phyloP scores from a whole-genome alignment of 2,888 invertebrate genomes.

The Oligia latruncula region DNA sequence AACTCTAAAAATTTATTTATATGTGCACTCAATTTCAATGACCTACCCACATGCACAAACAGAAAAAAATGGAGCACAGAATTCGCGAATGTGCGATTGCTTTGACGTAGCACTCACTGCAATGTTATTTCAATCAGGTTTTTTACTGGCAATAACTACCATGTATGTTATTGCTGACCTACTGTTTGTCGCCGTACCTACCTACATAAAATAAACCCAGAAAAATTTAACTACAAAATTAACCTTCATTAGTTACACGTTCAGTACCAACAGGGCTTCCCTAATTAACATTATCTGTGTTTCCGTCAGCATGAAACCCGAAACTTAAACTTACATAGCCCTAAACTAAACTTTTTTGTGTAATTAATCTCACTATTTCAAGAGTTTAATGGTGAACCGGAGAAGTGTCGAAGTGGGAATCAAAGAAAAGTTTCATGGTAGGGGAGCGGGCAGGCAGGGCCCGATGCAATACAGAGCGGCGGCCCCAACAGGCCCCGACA shows the following conservation, averaged over 20 bases:
- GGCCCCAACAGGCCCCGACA: slow-evolving; percentile 21
- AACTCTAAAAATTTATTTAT: neutral
- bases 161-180: neutral
- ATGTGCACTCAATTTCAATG: slow-evolving; percentile 3
- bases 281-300: neutral
- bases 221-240: slow-evolving; percentile 2
- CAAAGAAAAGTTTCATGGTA: slow-evolving; percentile 48
- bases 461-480: slow-evolving; percentile 32
- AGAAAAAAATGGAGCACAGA: slow-evolving; percentile 2
- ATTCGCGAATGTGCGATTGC: neutral
- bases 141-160: slow-evolving; percentile 8
- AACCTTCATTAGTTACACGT: neutral
- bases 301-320: slow-evolving; percentile 21
- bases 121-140: slow-evolving; percentile 3
- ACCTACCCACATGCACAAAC: neutral
- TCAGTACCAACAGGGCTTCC: slow-evolving; percentile 19
- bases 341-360: slow-evolving; percentile 25
- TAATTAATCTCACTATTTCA: slow-evolving; percentile 61
- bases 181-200: neutral
- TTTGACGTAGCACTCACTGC: slow-evolving; percentile 7
- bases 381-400: slow-evolving; percentile 28
- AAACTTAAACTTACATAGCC: slow-evolving; percentile 17
- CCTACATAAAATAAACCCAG: neutral
- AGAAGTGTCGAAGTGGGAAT: slow-evolving; percentile 41
- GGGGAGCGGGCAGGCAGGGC: slow-evolving; percentile 29